Evolutionary conservation across 2,113 vertebrate species (phyloP), one percentile per base, ranked within the genome.

Genomic region (Brachirus orientalis): DNA sequence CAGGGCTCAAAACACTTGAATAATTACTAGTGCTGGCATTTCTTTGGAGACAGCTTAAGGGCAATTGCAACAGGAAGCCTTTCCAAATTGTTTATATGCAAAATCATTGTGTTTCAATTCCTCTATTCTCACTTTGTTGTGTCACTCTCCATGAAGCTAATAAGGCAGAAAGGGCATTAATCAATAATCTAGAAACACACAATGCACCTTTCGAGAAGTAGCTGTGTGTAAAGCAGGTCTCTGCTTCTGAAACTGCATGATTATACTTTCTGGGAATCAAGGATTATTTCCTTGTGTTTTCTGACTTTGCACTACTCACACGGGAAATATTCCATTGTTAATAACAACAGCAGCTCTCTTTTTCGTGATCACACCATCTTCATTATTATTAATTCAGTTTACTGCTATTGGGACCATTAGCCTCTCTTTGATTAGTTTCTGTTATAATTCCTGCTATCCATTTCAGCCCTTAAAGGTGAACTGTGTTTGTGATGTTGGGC

Each of bases 61-160:
- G 17, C 11, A 52, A 72, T 45, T 57, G 14, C 2, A 50, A 85
- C 45, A 16, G 57, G 13, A 9, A 51, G 44, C 18, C 28, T 13
- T 28, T 47, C 59, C 22, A 63, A 56, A 52, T 11, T 41, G 4
- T 38, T 22, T 35, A 51, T 33, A 6, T 46, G 62, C 56, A 44
- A 44, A 66, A 44, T 66, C 43, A 70, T 3, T 17, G 4, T 7
- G 22, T 87, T 85, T 77, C 47, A 61, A 5, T 81, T 77, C 66
- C 37, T 14, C 36, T 13, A 33, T 75, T 79, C 33, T 40, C 50
- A 61, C 10, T 18, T 14, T 9, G 56, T 33, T 74, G 80, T 28
- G 44, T 53, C 18, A 66, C 17, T 13, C 37, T 40, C 7, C 19
- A 33, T 3, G 10, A 51, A 41, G 51, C 48, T 63, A 70, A 68